phyloP scores from a whole-genome alignment of 1,140 invertebrate species.

The Phenacoccus solenopsis region DNA sequence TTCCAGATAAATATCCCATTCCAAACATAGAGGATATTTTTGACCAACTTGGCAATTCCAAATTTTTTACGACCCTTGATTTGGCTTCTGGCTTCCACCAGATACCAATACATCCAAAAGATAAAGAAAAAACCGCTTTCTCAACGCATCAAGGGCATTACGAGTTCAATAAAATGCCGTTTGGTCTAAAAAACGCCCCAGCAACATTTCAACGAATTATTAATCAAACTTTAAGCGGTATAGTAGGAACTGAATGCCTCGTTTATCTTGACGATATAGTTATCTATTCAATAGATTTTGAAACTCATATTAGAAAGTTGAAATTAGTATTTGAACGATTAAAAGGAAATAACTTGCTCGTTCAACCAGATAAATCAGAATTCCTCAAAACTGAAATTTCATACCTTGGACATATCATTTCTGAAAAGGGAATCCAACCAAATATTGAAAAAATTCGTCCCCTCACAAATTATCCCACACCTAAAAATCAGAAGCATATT shows the following conservation, averaged over 20 bases:
- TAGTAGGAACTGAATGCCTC: conserved; percentile 24
- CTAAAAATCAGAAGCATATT: conserved; percentile 29
- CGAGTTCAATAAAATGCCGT: no score
- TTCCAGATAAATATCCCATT: conserved; percentile 37
- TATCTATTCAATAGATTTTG: not conserved
- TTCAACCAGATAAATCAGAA: conserved; percentile 6
- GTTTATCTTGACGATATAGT: conserved; percentile 22
- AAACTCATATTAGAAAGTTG: not conserved
- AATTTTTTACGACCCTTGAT: conserved; percentile 37
- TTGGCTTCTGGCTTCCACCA: conserved; percentile 38
- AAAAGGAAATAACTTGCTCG: not conserved
- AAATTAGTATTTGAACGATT: not conserved
- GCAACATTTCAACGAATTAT: conserved; percentile 36
- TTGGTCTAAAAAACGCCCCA: no score
- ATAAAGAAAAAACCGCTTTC: conserved; percentile 38
- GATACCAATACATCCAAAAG: conserved; percentile 32
- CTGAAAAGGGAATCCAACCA: not conserved
- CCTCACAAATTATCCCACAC: conserved; percentile 32
- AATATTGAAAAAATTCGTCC: conserved; percentile 24
- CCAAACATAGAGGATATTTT: conserved; percentile 39
- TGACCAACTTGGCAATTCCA: conserved; percentile 30
- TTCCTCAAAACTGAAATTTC: not conserved
- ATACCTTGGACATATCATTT: conserved; percentile 19
- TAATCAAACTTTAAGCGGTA: conserved; percentile 28
- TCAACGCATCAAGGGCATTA: no score